Base-by-base conservation (phyloP, 2,888 invertebrate species). In the Molorchus minor region DNA sequence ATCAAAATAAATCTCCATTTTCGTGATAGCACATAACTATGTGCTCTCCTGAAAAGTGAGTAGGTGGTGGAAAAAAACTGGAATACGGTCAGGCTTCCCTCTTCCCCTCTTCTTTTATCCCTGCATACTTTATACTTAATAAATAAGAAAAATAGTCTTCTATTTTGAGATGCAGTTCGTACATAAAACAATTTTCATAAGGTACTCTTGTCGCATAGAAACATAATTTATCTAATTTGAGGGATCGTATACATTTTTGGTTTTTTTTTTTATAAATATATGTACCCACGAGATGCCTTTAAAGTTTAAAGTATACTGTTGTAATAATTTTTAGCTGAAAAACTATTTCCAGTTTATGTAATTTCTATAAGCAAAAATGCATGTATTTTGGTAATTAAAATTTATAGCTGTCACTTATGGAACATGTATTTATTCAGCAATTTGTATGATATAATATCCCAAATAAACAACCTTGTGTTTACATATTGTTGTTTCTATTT, bases 311-410 rank as follows among this genome's bases (percentile, higher is more conserved):
- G 49, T 64, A 56, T 64, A 52, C 58, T 58, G 56, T 49, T 51
- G 54, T 60, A 52, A 29, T 53, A 38, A 29, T 35, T 53, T 46
- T 45, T 60, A 62, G 56, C 29, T 41, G 38, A 58, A 35, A 56
- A 53, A 38, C 36, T 30, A 38, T 49, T 49, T 38, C 21, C 13
- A 51, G 33, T 49, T 36, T 55, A 40, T n/a, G n/a, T n/a, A n/a
- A n/a, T n/a, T n/a, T n/a, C n/a, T 56, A 16, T 29, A 41, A 47
- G 45, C 43, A 49, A 59, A 52, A 52, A 55, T 55, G 51, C 53
- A 62, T 65, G 65, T 68, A 68, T 68, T 68, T 68, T 68, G 66
- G 64, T 65, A 65, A 51, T 56, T 59, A 35, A 65, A 65, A 64
- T 62, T 62, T 58, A 62, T 59, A 59, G 43, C 38, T 52, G 47